Evolutionary conservation across 35 echinoderm and acorn worm genomes (phyloP).

Genomic region (Strongylocentrotus purpuratus): DNA sequence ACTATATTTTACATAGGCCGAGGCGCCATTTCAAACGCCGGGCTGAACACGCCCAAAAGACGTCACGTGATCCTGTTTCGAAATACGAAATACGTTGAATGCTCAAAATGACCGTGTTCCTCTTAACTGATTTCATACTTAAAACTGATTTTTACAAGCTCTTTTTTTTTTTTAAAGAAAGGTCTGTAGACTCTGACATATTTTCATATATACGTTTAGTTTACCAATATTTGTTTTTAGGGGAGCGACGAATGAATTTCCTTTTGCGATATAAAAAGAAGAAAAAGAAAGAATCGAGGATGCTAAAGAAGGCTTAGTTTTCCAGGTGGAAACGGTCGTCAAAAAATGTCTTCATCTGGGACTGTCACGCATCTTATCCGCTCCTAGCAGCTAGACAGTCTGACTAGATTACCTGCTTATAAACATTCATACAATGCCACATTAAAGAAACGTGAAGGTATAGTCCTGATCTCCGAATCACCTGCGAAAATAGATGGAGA

Average conservation of each 20-base stretch:
- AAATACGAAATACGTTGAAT: too few species aligned
- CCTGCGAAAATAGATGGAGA: constrained; percentile 20
- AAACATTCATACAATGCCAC: constrained; percentile 34
- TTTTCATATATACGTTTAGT: background rate
- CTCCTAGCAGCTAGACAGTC: background rate
- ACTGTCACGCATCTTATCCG: background rate
- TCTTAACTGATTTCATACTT: background rate
- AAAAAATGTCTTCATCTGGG: constrained; percentile 37
- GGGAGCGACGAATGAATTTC: background rate
- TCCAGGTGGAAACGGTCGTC: constrained; percentile 14
- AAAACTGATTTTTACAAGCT: background rate
- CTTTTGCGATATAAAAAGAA: background rate
- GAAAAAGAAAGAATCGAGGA: background rate
- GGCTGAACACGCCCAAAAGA: background rate
- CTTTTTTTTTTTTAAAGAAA: background rate
- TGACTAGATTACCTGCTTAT: constrained; percentile 23
- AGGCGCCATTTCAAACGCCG: background rate
- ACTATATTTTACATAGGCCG: background rate
- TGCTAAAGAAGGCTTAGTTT: background rate
- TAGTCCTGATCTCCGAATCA: background rate
- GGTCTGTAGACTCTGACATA: background rate
- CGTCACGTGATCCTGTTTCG: background rate
- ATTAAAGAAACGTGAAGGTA: background rate
- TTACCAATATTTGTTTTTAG: constrained; percentile 13
- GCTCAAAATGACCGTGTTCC: too few species aligned